phyloP scores from a whole-genome alignment of 2,888 invertebrate species.

The Aradus depressus region DNA sequence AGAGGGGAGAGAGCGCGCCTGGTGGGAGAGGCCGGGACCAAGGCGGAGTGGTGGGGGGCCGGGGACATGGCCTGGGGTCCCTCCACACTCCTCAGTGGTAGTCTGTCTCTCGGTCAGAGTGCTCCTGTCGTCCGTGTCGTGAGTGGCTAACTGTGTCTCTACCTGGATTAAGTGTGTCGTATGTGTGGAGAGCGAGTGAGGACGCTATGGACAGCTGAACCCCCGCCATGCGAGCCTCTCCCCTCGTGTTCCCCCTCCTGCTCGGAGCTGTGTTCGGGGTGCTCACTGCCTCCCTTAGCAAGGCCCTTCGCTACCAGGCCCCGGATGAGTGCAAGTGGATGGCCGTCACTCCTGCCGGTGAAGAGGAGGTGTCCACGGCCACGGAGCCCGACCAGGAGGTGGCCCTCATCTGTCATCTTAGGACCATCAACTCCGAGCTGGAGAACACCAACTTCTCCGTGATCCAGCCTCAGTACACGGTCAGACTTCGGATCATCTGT shows the following conservation, averaged over 20 bases:
- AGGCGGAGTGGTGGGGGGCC: slow-evolving; percentile 8
- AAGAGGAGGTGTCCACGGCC: slow-evolving; percentile 37
- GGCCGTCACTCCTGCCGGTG: slow-evolving; percentile 47
- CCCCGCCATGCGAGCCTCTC: slow-evolving; percentile 35
- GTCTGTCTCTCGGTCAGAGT: slow-evolving; percentile 14
- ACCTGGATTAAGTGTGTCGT: slow-evolving; percentile 23
- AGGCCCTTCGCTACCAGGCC: slow-evolving; percentile 57
- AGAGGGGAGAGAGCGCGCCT: slow-evolving; percentile 10
- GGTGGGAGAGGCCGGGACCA: slow-evolving; percentile 12
- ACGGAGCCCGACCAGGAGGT: slow-evolving; percentile 43
- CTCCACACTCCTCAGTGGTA: too few species aligned
- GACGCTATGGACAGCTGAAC: slow-evolving; percentile 14
- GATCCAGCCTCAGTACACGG: slow-evolving; percentile 70
- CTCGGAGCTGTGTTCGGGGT: slow-evolving; percentile 49
- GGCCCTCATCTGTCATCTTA: slow-evolving; percentile 58
- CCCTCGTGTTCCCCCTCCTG: slow-evolving; percentile 47
- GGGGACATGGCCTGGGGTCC: slow-evolving; percentile 15
- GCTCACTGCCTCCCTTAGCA: slow-evolving; percentile 47
- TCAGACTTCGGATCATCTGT: slow-evolving; percentile 62
- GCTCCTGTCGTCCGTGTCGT: slow-evolving; percentile 12
- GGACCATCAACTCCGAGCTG: slow-evolving; percentile 69
- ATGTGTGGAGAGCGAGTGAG: slow-evolving; percentile 22
- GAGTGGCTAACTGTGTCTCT: slow-evolving; percentile 1
- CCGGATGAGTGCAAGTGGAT: slow-evolving; percentile 75
- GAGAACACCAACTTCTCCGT: slow-evolving; percentile 74